Percentiles rank a stretch among this genome's conserved stretches.
phyloP scores from a whole-genome alignment of 1,140 invertebrate genomes.

The Zaprionus davidi region DNA sequence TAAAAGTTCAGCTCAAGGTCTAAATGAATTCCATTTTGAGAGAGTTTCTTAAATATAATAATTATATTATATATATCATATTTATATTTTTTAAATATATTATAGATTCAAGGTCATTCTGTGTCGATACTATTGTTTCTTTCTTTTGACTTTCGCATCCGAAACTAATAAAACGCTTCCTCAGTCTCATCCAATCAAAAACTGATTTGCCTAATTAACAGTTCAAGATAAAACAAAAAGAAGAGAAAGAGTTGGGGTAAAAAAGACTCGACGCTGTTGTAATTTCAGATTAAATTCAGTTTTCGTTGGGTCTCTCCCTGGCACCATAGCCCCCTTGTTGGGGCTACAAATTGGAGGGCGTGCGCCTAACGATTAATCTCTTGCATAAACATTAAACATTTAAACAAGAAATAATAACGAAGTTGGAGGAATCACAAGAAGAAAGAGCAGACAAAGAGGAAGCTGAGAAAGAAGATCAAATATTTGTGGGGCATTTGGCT shows the following conservation, averaged over 20 bases:
- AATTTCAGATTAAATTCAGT: slow-evolving; percentile 35
- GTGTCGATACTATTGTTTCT: background rate
- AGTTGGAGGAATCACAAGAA: background rate
- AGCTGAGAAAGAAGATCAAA: slow-evolving; percentile 54
- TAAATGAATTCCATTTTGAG: background rate
- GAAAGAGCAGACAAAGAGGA: slow-evolving; percentile 11
- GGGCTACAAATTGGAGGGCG: slow-evolving; percentile 53
- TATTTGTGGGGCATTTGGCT: slow-evolving; percentile 57
- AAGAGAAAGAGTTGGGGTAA: background rate
- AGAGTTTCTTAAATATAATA: background rate
- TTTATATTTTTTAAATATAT: background rate
- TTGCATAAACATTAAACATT: slow-evolving; percentile 69
- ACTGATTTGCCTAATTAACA: slow-evolving; percentile 66
- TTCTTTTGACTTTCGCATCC: slow-evolving; percentile 52
- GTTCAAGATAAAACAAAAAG: slow-evolving; percentile 49
- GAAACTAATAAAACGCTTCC: slow-evolving; percentile 47
- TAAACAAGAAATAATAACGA: slow-evolving; percentile 65
- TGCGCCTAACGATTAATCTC: slow-evolving; percentile 80
- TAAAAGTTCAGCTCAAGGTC: background rate
- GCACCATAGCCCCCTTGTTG: no score
- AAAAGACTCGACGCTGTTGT: slow-evolving; percentile 37
- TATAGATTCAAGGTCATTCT: background rate
- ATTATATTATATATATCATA: background rate
- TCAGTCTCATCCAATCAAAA: slow-evolving; percentile 51
- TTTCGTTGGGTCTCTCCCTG: slow-evolving; percentile 19